Evolutionary conservation across 1,140 invertebrate genomes (phyloP), one percentile per base, ranked within the genome.

Genomic region (Apocrypta bakeri): DNA sequence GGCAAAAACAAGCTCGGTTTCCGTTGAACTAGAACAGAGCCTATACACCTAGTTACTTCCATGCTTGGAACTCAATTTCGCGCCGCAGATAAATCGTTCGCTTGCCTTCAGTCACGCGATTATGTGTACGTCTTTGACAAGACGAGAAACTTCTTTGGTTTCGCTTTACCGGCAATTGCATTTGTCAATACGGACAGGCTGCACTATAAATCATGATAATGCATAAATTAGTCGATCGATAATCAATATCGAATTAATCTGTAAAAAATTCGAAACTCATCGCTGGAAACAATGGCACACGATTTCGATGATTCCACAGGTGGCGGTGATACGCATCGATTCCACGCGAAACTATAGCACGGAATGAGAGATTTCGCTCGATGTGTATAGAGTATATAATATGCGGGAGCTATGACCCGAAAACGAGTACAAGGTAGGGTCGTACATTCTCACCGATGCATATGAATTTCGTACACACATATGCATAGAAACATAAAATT

Each of bases 351-450:
- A n/a, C n/a, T n/a, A n/a, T n/a, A n/a, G n/a, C n/a, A n/a, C n/a
- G n/a, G n/a, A 17, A 31, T 3, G 29, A 29, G 29, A 14, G 33
- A 29, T 11, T 69, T n/a, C 6, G 2, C 48, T 75, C 2, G 25
- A 61, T 61, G 17, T 42, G 71, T 78, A 61, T 25, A 76, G n/a
- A n/a, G n/a, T 83, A 21, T 82, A 9, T 7, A 81, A 9, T 3
- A 56, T 37, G 24, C 33, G 79, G 27, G 61, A 31, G 48, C 79
- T 66, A 29, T 33, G 79, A 75, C 72, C 79, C 71, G 56, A 56
- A 81, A 81, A 75, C 25, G 79, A 56, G 71, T 69, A 42, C 79
- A 75, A 81, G 79, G 69, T 40, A 68, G 63, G 33, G 25, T 68
- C 64, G 17, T 56, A 21, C 48, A 17, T 17, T n/a, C 48, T 56